phyloP scores from a whole-genome alignment of 2,888 invertebrate genomes.

The Mythimna ferrago region DNA sequence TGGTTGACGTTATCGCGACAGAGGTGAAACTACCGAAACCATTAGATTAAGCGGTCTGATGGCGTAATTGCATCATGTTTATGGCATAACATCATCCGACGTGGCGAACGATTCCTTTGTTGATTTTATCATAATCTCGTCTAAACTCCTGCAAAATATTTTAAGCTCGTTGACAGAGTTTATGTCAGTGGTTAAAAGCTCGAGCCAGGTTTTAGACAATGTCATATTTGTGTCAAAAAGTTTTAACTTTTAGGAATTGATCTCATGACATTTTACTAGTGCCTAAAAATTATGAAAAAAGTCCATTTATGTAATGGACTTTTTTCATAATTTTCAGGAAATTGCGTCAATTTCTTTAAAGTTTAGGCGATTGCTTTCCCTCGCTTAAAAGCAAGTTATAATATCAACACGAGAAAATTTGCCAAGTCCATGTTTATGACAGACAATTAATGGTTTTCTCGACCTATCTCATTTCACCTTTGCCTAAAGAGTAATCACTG shows the following conservation, averaged over 20 bases:
- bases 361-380: no score
- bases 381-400: neutral
- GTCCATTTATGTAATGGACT: neutral
- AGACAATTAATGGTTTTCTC: slow-evolving; percentile 34
- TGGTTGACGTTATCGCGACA: slow-evolving; percentile 85
- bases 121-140: slow-evolving; percentile 44
- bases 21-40: slow-evolving; percentile 78
- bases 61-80: slow-evolving; percentile 70
- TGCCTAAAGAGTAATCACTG: slow-evolving; percentile 14
- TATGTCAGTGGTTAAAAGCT: slow-evolving; percentile 21
- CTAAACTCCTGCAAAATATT: slow-evolving; percentile 30
- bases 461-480: slow-evolving; percentile 6
- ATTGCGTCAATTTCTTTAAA: no score
- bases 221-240: neutral
- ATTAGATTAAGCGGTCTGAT: slow-evolving; percentile 78
- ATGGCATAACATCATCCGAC: slow-evolving; percentile 61
- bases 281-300: no score
- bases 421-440: slow-evolving; percentile 6
- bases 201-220: neutral
- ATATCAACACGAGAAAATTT: neutral
- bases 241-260: no score
- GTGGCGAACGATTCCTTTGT: slow-evolving; percentile 44
- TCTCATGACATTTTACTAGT: neutral
- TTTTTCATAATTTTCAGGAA: no score
- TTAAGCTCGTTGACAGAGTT: slow-evolving; percentile 37